Base-by-base conservation (phyloP, 2,113 vertebrate species). In the Aphyosemion australe region DNA sequence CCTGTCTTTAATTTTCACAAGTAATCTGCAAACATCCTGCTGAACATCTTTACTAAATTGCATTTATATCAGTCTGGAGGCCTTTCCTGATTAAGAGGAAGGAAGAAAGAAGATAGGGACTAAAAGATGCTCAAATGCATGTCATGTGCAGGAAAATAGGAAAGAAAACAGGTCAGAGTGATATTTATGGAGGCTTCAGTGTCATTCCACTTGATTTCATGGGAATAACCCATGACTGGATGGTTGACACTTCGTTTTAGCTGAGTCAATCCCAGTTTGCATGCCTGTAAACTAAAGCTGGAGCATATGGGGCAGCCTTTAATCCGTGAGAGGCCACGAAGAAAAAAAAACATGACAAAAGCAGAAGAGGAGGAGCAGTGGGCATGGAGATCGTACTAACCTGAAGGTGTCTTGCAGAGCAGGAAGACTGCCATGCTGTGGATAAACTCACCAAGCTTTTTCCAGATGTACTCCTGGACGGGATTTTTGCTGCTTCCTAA, bases 381-480 rank as follows among this genome's bases (percentile, higher is more conserved):
- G 72, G n/a, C 53, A 19, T 20, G 31, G 53, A 68, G 46, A 66
- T 76, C 74, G 53, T 67, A 90, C 90, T 90, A 82, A 92, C 91
- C 91, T 92, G 90, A 37, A 49, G 84, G 50, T 34, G 63, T 77
- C 81, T 77, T 90, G 88, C 80, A 87, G 76, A 84, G 73, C 15
- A 54, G 77, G 68, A 90, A 67, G 52, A 85, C 72, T 34, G 84
- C 89, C 91, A 92, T 91, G 19, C 50, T 82, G 34, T 68, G 53
- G 53, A 65, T 55, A 79, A 13, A 42, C 41, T 42, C 62, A 61
- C 64, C 72, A 51, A 67, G 8, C 57, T n/a, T 76, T 76, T 41
- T 53, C 55, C 75, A 41, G 75, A 48, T 5, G 14, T 1, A 34
- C 13, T 61, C 2, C 6, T 19, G 34, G 43, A 12, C 18, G 20